These are phyloP conservation scores for Desmodus rotundus DNA, from an alignment of 2,113 vertebrate species.

Conservation along the genomic window DNA sequence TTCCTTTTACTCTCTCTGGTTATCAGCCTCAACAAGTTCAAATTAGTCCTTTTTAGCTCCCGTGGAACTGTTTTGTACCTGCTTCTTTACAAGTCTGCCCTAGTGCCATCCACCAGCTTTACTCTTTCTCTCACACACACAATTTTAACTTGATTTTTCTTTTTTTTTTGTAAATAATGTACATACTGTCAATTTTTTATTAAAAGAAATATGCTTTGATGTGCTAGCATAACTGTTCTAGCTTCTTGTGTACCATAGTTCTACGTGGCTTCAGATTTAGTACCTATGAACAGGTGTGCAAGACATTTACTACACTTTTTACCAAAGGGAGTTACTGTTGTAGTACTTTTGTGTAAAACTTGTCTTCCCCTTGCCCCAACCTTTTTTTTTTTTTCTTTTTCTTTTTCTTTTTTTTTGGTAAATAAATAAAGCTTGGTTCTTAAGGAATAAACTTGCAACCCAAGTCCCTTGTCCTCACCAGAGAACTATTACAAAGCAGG, in stretches of 20 bases:
- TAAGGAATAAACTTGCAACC: constrained; percentile 75
- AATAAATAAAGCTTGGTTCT: constrained; percentile 85
- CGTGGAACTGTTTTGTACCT: constrained; percentile 84
- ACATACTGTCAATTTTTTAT: constrained; percentile 86
- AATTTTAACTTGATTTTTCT: constrained; percentile 79
- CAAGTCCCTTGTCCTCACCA: constrained; percentile 70
- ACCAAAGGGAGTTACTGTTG: constrained; percentile 86
- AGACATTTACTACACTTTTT: constrained; percentile 87
- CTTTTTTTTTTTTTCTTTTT: constrained; percentile 29
- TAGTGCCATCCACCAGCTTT: constrained; percentile 86
- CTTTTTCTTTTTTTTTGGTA: constrained; percentile 55
- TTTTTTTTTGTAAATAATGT: constrained; percentile 85
- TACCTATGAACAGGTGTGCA: constrained; percentile 74
- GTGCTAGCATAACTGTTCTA: constrained; percentile 85
- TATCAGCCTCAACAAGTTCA: constrained; percentile 76
- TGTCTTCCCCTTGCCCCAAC: constrained; percentile 57
- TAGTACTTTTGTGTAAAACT: constrained; percentile 87
- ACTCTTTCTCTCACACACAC: constrained; percentile 74
- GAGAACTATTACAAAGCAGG: constrained; percentile 59
- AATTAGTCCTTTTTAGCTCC: constrained; percentile 83
- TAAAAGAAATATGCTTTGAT: constrained; percentile 86
- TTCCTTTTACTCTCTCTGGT: constrained; percentile 59
- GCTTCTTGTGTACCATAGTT: constrained; percentile 86
- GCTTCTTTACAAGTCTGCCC: constrained; percentile 84
- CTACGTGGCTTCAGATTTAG: constrained; percentile 83